Base-by-base conservation (phyloP, 2,797 vertebrate genomes). In the Gymnodraco acuticeps region DNA sequence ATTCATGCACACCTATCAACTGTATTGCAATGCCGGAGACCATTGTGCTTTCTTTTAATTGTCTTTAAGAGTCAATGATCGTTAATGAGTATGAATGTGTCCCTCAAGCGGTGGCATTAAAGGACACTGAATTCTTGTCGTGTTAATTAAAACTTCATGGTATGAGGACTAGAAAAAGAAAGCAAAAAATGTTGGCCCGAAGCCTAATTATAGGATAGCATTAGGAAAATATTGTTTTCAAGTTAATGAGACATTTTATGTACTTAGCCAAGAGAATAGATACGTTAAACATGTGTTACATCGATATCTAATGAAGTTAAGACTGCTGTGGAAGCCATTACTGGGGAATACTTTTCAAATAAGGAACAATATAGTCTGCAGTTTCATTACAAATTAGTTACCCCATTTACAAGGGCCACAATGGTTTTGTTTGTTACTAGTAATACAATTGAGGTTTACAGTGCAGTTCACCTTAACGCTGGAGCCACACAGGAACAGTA, bases 71-170 rank as follows among this genome's bases (percentile, higher is more conserved):
- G 73, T 85, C 87, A 88, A 86, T 86, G 84, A 79, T 64, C 4
- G 67, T 76, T 84, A 85, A 88, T 86, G 82, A 87, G 72, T 77
- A 70, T 83, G 52, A 77, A 81, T 71, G 64, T 84, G 73, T 77
- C 76, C 80, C 88, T 56, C 56, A 53, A 88, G 79, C 71, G 42
- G 61, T 77, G 70, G 65, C 86, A 85, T 85, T 86, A 85, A 82
- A 82, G 84, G 79, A 85, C 77, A 78, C 61, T 61, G 64, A 80
- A 80, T 87, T 75, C 75, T 87, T 56, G 76, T 77, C 80, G 78
- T 75, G 85, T 84, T 90, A 84, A 89, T 90, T 91, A 86, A 89
- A 87, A 81, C 62, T 54, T 79, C 85, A 87, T 82, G 72, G 73
- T 66, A 87, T 63, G 52, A 76, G 42, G 20, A 71, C 51, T 63